Evolutionary conservation across 2,888 invertebrate species (phyloP), one percentile per base, ranked within the genome.

Genomic region (Drosophila pseudotakahashii): DNA sequence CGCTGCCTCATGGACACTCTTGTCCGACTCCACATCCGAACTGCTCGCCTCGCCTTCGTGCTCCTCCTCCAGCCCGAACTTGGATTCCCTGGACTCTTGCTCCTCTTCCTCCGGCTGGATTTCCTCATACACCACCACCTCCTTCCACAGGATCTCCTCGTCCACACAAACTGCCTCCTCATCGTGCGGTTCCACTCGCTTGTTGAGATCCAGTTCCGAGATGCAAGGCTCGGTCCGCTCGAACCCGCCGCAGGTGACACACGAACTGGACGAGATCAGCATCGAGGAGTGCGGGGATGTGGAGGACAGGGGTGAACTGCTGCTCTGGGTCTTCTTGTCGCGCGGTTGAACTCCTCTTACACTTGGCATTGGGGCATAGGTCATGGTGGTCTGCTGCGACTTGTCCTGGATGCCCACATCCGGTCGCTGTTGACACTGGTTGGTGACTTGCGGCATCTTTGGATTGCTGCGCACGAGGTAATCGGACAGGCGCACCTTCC

Each of bases 181-280:
- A 14, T 61, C 71, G 26, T 79, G 76, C 2, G 79, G 81, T 16
- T 74, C 75, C 14, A 85, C 54, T 0, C 79, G 81, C 42, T 79
- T 85, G 6, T 57, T 76, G 1, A 85, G 53, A 55, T 84, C 84
- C 23, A 82, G 1, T n/a, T 85, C 88, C 2, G 73, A 64, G 3
- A 75, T 45, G 11, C 78, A 55, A 0, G 87, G 75, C 41, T 76
- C 77, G 7, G 75, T 48, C 36, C 75, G 78, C 7, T 85, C 84
- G 30, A 85, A 85, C 10, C 79, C 79, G 7, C 74, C 77, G 11
- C 84, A 85, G 7, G 78, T 78, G 6, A 86, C 59, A 51, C 87
- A 85, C 3, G 90, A 89, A 4, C 89, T 89, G 7, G 84, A 74
- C 4, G 86, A 83, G 14, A 90, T 26, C 61, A 84, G 64, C 51